Evolutionary conservation across 2,888 invertebrate genomes (phyloP), one percentile per base, ranked within the genome.

Genomic region (Melanostoma mellinum): DNA sequence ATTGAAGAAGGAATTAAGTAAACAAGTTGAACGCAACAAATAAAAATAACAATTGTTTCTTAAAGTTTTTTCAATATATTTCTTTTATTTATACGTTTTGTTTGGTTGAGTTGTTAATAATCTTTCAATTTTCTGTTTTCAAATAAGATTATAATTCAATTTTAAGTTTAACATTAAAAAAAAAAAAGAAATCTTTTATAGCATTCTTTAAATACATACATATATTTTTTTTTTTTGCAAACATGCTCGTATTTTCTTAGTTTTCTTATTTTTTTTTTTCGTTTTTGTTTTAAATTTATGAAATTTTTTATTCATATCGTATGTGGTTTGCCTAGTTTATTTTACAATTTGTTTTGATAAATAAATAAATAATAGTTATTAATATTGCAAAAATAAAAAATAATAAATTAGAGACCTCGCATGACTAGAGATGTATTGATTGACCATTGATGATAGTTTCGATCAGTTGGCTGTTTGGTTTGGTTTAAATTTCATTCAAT

Each of bases 121-220:
- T 86, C 65, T 63, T 63, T 73, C 40, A 58, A 60, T 53, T 67
- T 79, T 65, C 20, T 20, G 20, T 20, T 56, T 77, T 85, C 79
- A 71, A 79, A 84, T 75, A 79, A 71, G 69, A 55, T 85, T 78
- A 74, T 74, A 75, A 55, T 84, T 77, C 38, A 69, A 20, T 74
- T 84, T 79, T 65, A 58, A 73, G 74, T 84, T 79, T 75, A 84
- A 79, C 74, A 75, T 84, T 84, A 61, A 74, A 79, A 82, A 81
- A 71, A 71, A 20, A 30, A 69, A 77, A 67, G 50, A 44, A 32
- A 48, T 56, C 55, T 69, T 65, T 53, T 10, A 58, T 69, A 79
- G 79, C 63, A 68, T 72, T 74, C 81, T 81, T 76, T 72, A 72
- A 73, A 74, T 77, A 81, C 63, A 82, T 78, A 60, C 38, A 75